A percentile compares a stretch with the other conserved stretches of the same genome.
Conservation (phyloP, 2,888 invertebrate genomes). For the Luffia ferchaultella region DNA sequence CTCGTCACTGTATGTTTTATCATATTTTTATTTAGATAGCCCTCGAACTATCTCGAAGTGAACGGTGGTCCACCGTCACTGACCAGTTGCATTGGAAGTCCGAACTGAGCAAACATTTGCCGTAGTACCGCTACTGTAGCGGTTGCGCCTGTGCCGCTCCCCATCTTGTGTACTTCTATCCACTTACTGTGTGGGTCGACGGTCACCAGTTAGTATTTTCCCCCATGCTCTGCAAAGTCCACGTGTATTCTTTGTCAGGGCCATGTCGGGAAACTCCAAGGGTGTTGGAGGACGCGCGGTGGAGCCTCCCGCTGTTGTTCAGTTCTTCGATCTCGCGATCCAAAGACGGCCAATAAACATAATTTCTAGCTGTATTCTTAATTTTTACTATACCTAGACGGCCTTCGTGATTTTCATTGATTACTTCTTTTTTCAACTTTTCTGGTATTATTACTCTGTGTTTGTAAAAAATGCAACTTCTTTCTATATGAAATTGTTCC, state of each 20-base stretch:
- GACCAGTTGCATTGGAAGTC: constrained; percentile 18
- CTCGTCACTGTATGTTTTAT: too few species aligned
- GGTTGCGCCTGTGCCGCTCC: constrained; percentile 5
- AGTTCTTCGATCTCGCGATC: background rate
- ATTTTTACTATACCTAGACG: constrained; percentile 18
- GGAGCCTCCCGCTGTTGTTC: constrained; percentile 13
- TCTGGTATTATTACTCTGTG: constrained; percentile 9
- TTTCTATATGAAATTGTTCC: too few species aligned
- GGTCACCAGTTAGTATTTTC: constrained; percentile 6
- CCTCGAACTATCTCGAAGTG: too few species aligned
- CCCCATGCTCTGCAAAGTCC: constrained; percentile 12
- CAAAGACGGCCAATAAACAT: background rate
- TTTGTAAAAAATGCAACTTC: too few species aligned
- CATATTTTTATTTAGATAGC: too few species aligned
- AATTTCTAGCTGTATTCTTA: constrained; percentile 13
- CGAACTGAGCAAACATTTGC: constrained; percentile 16
- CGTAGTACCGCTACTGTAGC: constrained; percentile 9
- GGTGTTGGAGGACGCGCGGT: constrained; percentile 13
- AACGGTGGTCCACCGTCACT: too few species aligned
- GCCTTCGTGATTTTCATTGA: constrained; percentile 11
- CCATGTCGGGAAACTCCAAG: constrained; percentile 15
- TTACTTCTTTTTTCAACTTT: background rate
- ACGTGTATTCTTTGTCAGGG: constrained; percentile 17
- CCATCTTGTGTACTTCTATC: constrained; percentile 7
- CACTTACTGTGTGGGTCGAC: constrained; percentile 10